phyloP scores from a whole-genome alignment of 1,140 invertebrate species.

The Papilio machaon region DNA sequence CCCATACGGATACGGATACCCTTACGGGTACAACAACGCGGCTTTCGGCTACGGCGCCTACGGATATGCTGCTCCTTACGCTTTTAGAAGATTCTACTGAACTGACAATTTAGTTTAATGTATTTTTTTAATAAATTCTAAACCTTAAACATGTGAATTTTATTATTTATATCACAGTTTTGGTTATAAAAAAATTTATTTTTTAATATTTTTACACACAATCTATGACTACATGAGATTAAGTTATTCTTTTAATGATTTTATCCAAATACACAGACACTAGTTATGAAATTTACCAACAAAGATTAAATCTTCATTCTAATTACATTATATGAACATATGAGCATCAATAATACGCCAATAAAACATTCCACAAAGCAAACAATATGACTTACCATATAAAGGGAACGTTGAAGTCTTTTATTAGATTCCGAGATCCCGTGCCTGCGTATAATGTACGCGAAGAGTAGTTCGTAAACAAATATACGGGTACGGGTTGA shows the following conservation, averaged over 20 bases:
- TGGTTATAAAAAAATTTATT: too few species aligned
- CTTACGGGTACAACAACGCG: constrained; percentile 1
- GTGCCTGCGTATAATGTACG: constrained; percentile 27
- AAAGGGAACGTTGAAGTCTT: constrained; percentile 28
- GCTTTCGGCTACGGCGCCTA: constrained; percentile 7
- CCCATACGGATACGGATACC: not conserved
- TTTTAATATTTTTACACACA: too few species aligned
- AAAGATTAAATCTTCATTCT: constrained; percentile 8
- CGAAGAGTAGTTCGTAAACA: constrained; percentile 29
- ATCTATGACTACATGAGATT: not conserved
- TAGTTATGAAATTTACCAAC: not conserved
- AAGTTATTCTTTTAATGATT: not conserved
- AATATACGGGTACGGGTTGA: constrained; percentile 28
- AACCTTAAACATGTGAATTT: not conserved
- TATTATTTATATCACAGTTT: not conserved
- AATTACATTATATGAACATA: constrained; percentile 7
- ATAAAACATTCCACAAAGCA: constrained; percentile 26
- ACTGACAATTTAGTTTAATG: not conserved
- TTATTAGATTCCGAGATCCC: constrained; percentile 29
- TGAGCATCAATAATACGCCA: constrained; percentile 13
- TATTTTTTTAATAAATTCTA: constrained; percentile 11
- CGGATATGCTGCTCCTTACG: not conserved
- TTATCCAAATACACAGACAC: not conserved
- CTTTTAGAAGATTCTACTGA: constrained; percentile 27
- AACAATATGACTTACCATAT: constrained; percentile 24